These are phyloP conservation scores for Cantharis flavilabris DNA, from an alignment of 2,888 invertebrate species.

Conservation along the genomic window DNA sequence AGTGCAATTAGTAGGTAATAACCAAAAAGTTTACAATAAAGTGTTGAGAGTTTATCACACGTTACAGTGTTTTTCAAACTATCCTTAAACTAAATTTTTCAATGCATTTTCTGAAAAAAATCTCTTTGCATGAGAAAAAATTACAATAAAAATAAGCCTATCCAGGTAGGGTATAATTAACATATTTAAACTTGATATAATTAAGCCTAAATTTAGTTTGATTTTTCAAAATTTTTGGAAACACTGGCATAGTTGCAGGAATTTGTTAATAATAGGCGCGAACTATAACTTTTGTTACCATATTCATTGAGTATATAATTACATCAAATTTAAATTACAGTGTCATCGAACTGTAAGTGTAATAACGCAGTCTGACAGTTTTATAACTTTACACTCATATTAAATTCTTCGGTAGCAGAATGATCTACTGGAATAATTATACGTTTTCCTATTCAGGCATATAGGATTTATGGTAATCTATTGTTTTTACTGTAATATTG, in stretches of 20 bases:
- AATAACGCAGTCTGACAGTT: slow-evolving; percentile 33
- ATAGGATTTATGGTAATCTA: slow-evolving; percentile 6
- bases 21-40: not conserved
- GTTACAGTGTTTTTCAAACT: not conserved
- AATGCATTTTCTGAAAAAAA: not conserved
- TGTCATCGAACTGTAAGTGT: slow-evolving; percentile 24
- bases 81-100: not conserved
- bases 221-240: not conserved
- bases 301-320: slow-evolving; percentile 23
- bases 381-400: slow-evolving; percentile 32
- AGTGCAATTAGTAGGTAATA: not conserved
- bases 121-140: not conserved
- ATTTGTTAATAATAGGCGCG: not conserved
- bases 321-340: slow-evolving; percentile 30
- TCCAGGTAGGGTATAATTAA: too few relatives aligned
- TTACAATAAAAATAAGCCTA: not conserved
- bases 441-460: slow-evolving; percentile 16
- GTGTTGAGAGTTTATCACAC: not conserved
- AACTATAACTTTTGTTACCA: not conserved
- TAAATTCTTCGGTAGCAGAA: slow-evolving; percentile 32
- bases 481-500: not conserved
- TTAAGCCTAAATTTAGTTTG: not conserved
- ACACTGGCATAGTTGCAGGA: not conserved
- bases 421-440: slow-evolving; percentile 33
- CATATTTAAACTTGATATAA: not conserved